Percentiles rank a stretch among this genome's conserved stretches.
Conservation (phyloP, 35 echinoderm and acorn worm species). For the Stichopus chloronotus region DNA sequence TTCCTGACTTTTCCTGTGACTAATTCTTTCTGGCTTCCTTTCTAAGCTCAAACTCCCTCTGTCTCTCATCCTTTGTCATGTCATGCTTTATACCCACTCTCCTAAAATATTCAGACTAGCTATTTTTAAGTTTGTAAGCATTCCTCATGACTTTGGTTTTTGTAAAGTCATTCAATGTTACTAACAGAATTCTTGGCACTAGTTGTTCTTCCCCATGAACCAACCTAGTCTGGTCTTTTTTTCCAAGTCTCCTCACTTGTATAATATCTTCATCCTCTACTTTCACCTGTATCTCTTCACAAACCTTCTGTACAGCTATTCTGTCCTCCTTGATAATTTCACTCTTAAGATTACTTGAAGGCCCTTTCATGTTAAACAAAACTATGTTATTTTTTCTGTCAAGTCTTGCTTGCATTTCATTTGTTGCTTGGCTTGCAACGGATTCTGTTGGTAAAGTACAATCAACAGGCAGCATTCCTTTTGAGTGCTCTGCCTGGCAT, state of each 20-base stretch:
- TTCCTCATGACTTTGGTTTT: conserved; percentile 12
- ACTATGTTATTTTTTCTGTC: not conserved
- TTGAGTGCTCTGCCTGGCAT: not conserved
- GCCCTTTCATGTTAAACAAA: not conserved
- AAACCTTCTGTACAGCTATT: not conserved
- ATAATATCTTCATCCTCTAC: not conserved
- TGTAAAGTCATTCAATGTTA: not conserved
- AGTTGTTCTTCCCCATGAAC: not conserved
- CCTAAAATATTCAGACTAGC: not conserved
- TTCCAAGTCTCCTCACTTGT: not conserved
- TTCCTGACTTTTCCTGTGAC: not conserved
- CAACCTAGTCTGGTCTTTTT: not conserved
- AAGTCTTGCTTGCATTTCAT: not conserved
- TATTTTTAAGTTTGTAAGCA: conserved; percentile 18
- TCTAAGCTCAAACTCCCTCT: not conserved
- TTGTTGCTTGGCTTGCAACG: not conserved
- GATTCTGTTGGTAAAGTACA: not conserved
- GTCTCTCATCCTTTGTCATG: not conserved
- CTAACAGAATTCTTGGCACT: not conserved
- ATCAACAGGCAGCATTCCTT: not conserved
- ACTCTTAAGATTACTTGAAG: not conserved
- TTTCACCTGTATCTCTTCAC: not conserved
- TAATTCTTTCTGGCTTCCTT: not conserved
- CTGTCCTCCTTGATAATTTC: not conserved
- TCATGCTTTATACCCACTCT: conserved; percentile 11